These are phyloP conservation scores for Punctoribates punctum DNA, from an alignment of 2,888 invertebrate species.

Conservation along the genomic window DNA sequence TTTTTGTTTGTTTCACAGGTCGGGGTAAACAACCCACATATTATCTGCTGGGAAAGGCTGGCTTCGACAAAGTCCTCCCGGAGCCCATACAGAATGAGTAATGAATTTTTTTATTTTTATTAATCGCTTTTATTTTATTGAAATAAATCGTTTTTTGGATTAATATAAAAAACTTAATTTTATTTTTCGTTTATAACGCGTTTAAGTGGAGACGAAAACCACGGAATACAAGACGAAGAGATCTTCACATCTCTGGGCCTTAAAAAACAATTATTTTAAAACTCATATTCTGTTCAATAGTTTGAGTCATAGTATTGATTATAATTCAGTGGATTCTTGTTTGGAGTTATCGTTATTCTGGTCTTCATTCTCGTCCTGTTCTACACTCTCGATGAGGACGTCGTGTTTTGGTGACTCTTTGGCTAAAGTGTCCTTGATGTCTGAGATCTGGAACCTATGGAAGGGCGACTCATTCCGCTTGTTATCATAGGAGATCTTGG, in stretches of 20 bases:
- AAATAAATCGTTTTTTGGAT: background rate
- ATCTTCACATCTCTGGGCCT: conserved; percentile 25
- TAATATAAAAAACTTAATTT: background rate
- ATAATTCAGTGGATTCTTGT: background rate
- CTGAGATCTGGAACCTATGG: conserved; percentile 2
- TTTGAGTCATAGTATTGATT: background rate
- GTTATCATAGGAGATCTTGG: conserved; percentile 46
- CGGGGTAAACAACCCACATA: conserved; percentile 34
- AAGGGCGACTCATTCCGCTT: background rate
- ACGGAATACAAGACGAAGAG: conserved; percentile 32
- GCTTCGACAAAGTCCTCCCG: conserved; percentile 9
- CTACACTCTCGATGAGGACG: background rate
- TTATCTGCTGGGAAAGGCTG: conserved; percentile 24
- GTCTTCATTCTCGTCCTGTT: background rate
- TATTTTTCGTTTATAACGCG: background rate
- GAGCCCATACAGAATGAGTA: background rate
- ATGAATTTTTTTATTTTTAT: background rate
- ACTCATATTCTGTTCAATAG: background rate
- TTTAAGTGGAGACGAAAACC: background rate
- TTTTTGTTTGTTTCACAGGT: background rate
- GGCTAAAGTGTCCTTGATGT: background rate
- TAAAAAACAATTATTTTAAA: conserved; percentile 16
- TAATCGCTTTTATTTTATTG: background rate
- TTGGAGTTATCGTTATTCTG: background rate
- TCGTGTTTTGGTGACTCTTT: conserved; percentile 4